Percentiles rank a stretch among this genome's conserved stretches.
Conservation (phyloP, 2,888 invertebrate species). For the Caenorhabditis sp. region DNA sequence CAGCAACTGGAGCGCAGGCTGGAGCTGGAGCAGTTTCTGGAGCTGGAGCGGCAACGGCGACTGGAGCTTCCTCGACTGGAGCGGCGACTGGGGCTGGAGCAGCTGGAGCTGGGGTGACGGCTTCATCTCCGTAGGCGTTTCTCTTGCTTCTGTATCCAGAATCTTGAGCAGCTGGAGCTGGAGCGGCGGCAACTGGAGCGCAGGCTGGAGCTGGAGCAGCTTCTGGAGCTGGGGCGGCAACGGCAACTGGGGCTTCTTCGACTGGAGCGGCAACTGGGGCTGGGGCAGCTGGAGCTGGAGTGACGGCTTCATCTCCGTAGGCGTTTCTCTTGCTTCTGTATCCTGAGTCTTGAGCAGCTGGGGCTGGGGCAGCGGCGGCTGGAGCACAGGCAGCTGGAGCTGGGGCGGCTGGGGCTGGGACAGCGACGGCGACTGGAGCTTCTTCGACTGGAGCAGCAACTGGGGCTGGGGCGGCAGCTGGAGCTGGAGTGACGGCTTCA, state of each 20-base stretch:
- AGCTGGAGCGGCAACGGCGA: slow-evolving; percentile 13
- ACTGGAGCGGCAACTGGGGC: slow-evolving; percentile 18
- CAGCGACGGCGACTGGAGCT: slow-evolving; percentile 6
- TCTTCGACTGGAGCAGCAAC: slow-evolving; percentile 26
- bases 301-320: slow-evolving; percentile 52
- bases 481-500: slow-evolving; percentile 50
- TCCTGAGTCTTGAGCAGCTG: slow-evolving; percentile 27
- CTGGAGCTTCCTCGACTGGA: slow-evolving; percentile 30
- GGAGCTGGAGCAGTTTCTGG: slow-evolving; percentile 21
- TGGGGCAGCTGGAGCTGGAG: slow-evolving; percentile 29
- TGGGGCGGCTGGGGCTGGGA: slow-evolving; percentile 18
- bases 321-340: slow-evolving; percentile 48
- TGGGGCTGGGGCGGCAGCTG: slow-evolving; percentile 26
- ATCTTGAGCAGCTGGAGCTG: slow-evolving; percentile 32
- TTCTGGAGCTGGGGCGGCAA: slow-evolving; percentile 7
- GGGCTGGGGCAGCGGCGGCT: slow-evolving; percentile 8
- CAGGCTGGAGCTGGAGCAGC: slow-evolving; percentile 25
- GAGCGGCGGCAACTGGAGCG: slow-evolving; percentile 33
- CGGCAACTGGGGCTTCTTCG: slow-evolving; percentile 16
- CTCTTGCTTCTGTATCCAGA: slow-evolving; percentile 42
- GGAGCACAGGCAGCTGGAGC: slow-evolving; percentile 8
- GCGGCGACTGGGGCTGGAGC: slow-evolving; percentile 18
- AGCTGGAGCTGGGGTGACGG: slow-evolving; percentile 23
- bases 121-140: slow-evolving; percentile 39
- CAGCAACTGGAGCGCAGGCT: slow-evolving; percentile 17